phyloP scores from a whole-genome alignment of 2,888 invertebrate genomes.

The Julus scanicus region DNA sequence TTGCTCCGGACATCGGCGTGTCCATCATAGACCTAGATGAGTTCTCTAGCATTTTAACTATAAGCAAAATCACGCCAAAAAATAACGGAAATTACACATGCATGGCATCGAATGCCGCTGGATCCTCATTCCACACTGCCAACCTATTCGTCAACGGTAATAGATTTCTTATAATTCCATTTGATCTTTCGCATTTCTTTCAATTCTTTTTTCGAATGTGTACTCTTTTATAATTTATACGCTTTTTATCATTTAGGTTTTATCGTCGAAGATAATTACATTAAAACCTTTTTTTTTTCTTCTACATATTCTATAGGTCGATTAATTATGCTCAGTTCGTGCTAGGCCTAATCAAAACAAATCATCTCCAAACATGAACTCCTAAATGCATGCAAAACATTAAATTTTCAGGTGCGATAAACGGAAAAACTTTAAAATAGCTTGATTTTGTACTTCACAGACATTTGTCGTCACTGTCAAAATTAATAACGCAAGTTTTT shows the following conservation, averaged over 20 bases:
- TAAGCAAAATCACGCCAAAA: conserved; percentile 54
- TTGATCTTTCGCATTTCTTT: conserved; percentile 30
- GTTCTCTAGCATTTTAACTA: conserved; percentile 76
- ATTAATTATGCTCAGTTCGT: not conserved
- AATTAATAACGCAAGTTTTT: not conserved
- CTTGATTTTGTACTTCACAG: not conserved
- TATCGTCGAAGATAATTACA: conserved; percentile 19
- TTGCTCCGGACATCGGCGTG: conserved; percentile 58
- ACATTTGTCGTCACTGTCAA: not conserved
- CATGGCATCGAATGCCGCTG: conserved; percentile 55
- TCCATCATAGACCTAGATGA: conserved; percentile 69
- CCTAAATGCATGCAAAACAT: not conserved
- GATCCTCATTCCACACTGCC: conserved; percentile 59
- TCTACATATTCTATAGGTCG: conserved; percentile 13
- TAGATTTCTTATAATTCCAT: conserved; percentile 27
- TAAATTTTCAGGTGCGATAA: conserved; percentile 12
- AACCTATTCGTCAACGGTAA: conserved; percentile 59
- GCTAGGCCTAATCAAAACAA: not conserved
- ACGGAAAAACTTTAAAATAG: not conserved
- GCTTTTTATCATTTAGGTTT: conserved; percentile 41
- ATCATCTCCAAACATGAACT: not conserved
- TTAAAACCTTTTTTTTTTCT: not conserved
- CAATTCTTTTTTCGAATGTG: not conserved
- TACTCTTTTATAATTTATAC: not conserved
- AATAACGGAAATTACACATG: conserved; percentile 58